phyloP scores from a whole-genome alignment of 1,140 invertebrate genomes.

The Amphibalanus amphitrite region DNA sequence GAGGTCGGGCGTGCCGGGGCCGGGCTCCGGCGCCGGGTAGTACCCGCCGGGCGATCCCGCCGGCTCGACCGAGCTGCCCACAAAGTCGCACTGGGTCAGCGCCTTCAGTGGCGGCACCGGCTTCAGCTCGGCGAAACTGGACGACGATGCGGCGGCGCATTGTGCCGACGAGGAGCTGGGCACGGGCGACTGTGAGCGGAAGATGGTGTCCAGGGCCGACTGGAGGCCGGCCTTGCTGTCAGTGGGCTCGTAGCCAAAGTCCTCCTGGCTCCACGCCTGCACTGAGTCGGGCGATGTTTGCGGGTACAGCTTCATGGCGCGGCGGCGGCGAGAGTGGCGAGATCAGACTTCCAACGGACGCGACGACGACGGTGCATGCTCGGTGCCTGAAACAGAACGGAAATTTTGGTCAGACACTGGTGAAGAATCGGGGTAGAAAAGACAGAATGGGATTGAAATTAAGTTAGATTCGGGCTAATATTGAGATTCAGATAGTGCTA shows the following conservation, averaged over 20 bases:
- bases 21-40: conserved; percentile 32
- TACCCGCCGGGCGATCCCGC: conserved; percentile 17
- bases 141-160: conserved; percentile 28
- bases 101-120: conserved; percentile 65
- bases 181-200: conserved; percentile 7
- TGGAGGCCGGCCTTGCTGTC: not conserved
- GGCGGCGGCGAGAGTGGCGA: not conserved
- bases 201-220: not conserved
- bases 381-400: not conserved
- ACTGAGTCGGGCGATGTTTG: conserved; percentile 19
- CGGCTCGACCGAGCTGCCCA: conserved; percentile 24
- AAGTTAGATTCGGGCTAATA: too few species aligned
- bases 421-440: too few species aligned
- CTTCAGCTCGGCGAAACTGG: conserved; percentile 57
- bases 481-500: too few species aligned
- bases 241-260: not conserved
- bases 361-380: conserved; percentile 1
- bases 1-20: conserved; percentile 33
- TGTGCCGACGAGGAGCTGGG: conserved; percentile 9
- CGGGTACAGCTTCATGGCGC: conserved; percentile 19
- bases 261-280: conserved; percentile 19
- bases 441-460: too few species aligned
- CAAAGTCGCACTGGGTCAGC: conserved; percentile 34
- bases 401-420: too few species aligned
- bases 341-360: not conserved